Evolutionary conservation across 2,888 invertebrate genomes (phyloP), one percentile per base, ranked within the genome.

Genomic region (Epistrophe grossulariae): DNA sequence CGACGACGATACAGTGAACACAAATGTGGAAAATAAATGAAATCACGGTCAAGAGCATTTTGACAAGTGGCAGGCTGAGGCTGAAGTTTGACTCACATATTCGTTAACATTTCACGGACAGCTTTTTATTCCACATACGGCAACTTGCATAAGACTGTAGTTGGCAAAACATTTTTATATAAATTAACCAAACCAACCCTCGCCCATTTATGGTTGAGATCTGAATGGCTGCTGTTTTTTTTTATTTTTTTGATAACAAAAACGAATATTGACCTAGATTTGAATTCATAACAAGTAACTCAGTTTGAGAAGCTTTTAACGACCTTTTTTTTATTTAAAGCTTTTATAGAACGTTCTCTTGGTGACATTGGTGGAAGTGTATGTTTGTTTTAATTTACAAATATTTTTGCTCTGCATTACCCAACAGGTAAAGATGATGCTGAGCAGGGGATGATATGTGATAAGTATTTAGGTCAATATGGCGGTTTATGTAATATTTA

Each of bases 31-130:
- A 35, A 45, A 40, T 35, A 24, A 52, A 50, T 48, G 6, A 71
- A 76, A 84, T 84, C 80, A 84, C 64, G 76, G 84, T 80, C 84
- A 84, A 84, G 84, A 84, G 59, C 84, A 72, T 68, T 74, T 84
- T 71, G 64, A 70, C 80, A 72, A 76, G 64, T 76, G 59, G 43
- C 68, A 74, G 72, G 50, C 59, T 70, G 50, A 50, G 15, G 60
- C 40, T 40, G 43, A 28, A 24, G 43, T 48, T 48, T 66, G 48
- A 66, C 8, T 48, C 31, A 66, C 11, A 71, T 64, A 28, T 71
- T 45, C 24, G 19, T 60, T 84, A 64, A 45, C 38, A 55, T 72
- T 77, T 77, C 72, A 84, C 59, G 73, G 71, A 52, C 80, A 55
- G 38, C 45, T 59, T 55, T 50, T 59, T 66, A 70, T 59, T 79